Conservation (phyloP, 92 coral and sea anemone species). For the Zoanthus sansibaricus region DNA sequence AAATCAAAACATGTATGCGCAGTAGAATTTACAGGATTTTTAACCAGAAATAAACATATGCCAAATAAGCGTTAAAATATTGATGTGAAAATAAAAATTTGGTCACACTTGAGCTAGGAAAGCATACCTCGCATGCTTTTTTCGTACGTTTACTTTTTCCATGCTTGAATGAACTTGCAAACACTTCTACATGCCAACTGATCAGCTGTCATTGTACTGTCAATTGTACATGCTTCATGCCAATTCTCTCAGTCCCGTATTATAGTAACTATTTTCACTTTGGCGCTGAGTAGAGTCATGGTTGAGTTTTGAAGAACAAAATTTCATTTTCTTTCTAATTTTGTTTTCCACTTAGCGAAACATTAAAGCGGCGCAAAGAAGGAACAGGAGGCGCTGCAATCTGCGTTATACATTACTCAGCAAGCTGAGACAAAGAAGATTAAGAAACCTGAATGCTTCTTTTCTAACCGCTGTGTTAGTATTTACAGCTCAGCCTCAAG, state of each 20-base stretch:
- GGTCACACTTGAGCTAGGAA: not conserved
- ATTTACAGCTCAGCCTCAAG: no score
- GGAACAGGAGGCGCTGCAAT: not conserved
- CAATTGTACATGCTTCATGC: not conserved
- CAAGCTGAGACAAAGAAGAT: conserved; percentile 6
- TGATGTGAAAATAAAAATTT: not conserved
- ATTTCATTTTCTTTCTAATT: not conserved
- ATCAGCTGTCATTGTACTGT: conserved; percentile 9
- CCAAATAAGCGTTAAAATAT: conserved; percentile 22
- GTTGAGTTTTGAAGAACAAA: not conserved
- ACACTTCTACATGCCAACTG: conserved; percentile 9
- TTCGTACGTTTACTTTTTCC: no score
- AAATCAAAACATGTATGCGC: not conserved
- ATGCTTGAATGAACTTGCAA: not conserved
- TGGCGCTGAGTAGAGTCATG: conserved; percentile 21
- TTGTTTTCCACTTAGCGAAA: conserved; percentile 2
- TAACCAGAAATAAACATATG: conserved; percentile 6
- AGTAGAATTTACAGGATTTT: not conserved
- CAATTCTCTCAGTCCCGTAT: not conserved
- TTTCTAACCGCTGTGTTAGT: conserved; percentile 6
- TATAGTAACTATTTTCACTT: conserved; percentile 3
- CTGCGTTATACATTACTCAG: conserved; percentile 17
- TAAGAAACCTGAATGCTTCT: conserved; percentile 16
- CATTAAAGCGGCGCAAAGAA: not conserved
- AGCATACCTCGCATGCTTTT: not conserved